A percentile compares a stretch with the other conserved stretches of the same genome.
These are phyloP conservation scores for Cygnus olor DNA, from an alignment of 2,797 vertebrate genomes.

Conservation along the genomic window DNA sequence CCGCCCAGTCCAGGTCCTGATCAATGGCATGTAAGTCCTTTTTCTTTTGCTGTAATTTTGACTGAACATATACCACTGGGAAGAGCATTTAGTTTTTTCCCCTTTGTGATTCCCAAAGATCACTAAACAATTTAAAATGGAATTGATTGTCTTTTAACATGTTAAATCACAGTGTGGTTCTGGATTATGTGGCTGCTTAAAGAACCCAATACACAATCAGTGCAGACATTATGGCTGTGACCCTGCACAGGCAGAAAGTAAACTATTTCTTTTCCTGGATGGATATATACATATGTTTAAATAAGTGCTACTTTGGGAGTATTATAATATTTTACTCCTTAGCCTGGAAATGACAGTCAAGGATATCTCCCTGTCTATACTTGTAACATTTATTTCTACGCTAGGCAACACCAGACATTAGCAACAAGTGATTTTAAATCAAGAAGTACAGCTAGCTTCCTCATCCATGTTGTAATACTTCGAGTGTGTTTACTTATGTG, in stretches of 20 bases:
- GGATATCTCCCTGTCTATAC: not conserved
- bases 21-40: slow-evolving; percentile 87
- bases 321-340: not conserved
- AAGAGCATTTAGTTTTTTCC: not conserved
- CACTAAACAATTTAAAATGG: not conserved
- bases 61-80: not conserved
- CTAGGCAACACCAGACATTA: not conserved
- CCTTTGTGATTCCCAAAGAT: not conserved
- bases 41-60: not conserved
- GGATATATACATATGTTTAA: not conserved
- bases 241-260: not conserved
- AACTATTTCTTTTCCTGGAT: not conserved
- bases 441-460: not conserved
- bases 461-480: not conserved
- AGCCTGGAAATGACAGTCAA: not conserved
- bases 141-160: not conserved
- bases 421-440: not conserved
- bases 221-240: not conserved
- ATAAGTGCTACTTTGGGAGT: not conserved
- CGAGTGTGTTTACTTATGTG: not conserved
- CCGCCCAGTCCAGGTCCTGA: slow-evolving; percentile 85
- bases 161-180: not conserved
- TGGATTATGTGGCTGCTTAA: not conserved
- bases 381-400: not conserved
- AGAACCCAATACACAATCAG: not conserved